Evolutionary conservation across 2,797 vertebrate genomes (phyloP), one percentile per base, ranked within the genome.

Genomic region (Sternarchorhynchus goeldii): DNA sequence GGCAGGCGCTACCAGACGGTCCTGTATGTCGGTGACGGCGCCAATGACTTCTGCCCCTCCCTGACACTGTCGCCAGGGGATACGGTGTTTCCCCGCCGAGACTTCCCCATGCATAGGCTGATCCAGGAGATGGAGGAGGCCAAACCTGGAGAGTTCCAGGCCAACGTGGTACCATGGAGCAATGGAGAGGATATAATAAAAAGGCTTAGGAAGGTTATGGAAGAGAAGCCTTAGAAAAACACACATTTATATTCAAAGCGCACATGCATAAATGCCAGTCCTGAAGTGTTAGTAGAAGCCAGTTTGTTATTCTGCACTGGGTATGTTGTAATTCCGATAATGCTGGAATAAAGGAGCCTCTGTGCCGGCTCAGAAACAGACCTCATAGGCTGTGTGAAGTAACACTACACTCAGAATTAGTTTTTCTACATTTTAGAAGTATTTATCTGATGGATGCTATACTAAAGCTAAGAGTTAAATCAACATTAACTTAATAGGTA

Each of bases 11-110:
- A 95, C 75, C 95, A 96, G 88, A 90, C 92, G 73, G 82, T 98
- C 2, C 91, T 99, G 87, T 99, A 99, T 31, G 92, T 98, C 0
- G 97, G 97, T 0, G 97, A 99, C 0, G 97, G 97, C 0, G 96
- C 95, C 88, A 99, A 99, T 60, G 97, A 99, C 87, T 98, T 98
- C 92, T 99, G 97, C 80, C 97, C 97, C 0, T 91, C 93, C 0
- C 84, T 90, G 25, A 53, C 90, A 1, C 88, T 99, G 87, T 92
- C 89, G 0, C 88, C 91, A 0, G 88, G 91, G 0, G 97, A 98
- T 32, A 90, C 96, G 81, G 95, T 91, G 0, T 98, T 99, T 88
- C 94, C 97, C 0, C 90, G 97, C 4, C 90, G 93, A 39, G 94
- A 94, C 29, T 99, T 95, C 76, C 96, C 96, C 78, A 97, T 99